Evolutionary conservation across 2,797 vertebrate genomes (phyloP).

Genomic region (Scarus forsteni): DNA sequence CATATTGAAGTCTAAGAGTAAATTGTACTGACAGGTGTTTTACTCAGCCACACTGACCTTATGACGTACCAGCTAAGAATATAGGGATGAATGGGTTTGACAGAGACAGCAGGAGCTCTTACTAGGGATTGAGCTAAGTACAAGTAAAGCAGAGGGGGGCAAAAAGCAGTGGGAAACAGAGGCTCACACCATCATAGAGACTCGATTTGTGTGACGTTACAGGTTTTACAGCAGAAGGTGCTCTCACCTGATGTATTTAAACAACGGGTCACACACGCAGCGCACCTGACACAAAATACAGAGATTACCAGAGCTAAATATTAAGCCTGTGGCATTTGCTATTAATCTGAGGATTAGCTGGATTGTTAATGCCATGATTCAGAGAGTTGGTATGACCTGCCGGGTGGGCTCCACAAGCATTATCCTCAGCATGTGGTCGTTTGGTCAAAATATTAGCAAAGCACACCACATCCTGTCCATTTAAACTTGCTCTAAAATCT

Average conservation of each 20-base stretch:
- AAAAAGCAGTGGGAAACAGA: conserved; percentile 5
- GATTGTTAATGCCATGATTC: conserved; percentile 22
- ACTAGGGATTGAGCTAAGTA: conserved; percentile 2
- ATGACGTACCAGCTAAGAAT: conserved; percentile 14
- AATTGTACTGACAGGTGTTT: neutral
- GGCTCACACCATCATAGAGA: conserved; percentile 53
- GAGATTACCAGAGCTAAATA: conserved; percentile 43
- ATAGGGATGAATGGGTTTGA: conserved; percentile 9
- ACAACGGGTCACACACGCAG: conserved; percentile 9
- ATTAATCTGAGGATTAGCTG: conserved; percentile 50
- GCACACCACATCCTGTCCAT: neutral
- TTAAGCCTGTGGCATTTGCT: conserved; percentile 33
- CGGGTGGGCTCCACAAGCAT: conserved; percentile 19
- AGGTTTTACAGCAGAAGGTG: conserved; percentile 64
- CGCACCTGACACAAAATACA: conserved; percentile 35
- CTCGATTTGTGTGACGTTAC: conserved; percentile 34
- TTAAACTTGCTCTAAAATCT: neutral
- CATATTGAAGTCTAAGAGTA: neutral
- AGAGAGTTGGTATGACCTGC: conserved; percentile 4
- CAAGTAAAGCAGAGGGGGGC: conserved; percentile 5
- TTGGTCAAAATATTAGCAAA: neutral
- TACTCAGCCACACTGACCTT: neutral
- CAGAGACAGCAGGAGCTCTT: conserved; percentile 21
- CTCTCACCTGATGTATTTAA: conserved; percentile 48
- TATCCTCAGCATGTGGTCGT: conserved; percentile 8